These are phyloP conservation scores for Brachyptera putata DNA, from an alignment of 2,888 invertebrate genomes.

Conservation along the genomic window DNA sequence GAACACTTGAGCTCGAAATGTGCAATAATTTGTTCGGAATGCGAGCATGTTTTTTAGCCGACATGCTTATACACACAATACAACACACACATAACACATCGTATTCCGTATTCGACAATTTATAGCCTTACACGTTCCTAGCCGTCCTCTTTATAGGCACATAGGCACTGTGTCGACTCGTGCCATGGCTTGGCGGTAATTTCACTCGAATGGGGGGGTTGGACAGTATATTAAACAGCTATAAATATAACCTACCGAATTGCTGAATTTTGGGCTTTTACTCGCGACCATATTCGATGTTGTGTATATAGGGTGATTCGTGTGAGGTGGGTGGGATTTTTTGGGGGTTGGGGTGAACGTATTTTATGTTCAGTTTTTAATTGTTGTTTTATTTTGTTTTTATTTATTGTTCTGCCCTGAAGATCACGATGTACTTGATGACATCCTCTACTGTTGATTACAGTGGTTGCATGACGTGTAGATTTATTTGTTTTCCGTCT, in stretches of 20 bases:
- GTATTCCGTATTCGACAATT: constrained; percentile 19
- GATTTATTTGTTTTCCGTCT: too few relatives aligned
- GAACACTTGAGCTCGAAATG: too few relatives aligned
- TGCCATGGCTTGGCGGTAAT: background rate
- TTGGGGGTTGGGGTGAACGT: too few relatives aligned
- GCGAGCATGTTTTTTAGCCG: too few relatives aligned
- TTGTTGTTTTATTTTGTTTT: too few relatives aligned
- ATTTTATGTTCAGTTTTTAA: too few relatives aligned
- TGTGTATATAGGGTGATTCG: background rate
- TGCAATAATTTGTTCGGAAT: too few relatives aligned
- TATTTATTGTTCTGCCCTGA: too few relatives aligned
- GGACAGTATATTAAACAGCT: constrained; percentile 30
- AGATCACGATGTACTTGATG: too few relatives aligned
- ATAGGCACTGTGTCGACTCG: background rate
- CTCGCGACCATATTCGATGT: background rate
- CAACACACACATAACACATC: constrained; percentile 8
- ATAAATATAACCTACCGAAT: constrained; percentile 30
- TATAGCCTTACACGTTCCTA: background rate
- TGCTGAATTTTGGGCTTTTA: constrained; percentile 10
- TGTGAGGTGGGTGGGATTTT: background rate
- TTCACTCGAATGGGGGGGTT: constrained; percentile 14
- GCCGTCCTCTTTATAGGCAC: background rate
- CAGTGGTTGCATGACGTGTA: too few relatives aligned
- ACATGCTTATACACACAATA: background rate
- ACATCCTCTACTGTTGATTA: too few relatives aligned